Evolutionary conservation across 2,888 invertebrate genomes (phyloP).

Genomic region (Cacoxenus indagator): DNA sequence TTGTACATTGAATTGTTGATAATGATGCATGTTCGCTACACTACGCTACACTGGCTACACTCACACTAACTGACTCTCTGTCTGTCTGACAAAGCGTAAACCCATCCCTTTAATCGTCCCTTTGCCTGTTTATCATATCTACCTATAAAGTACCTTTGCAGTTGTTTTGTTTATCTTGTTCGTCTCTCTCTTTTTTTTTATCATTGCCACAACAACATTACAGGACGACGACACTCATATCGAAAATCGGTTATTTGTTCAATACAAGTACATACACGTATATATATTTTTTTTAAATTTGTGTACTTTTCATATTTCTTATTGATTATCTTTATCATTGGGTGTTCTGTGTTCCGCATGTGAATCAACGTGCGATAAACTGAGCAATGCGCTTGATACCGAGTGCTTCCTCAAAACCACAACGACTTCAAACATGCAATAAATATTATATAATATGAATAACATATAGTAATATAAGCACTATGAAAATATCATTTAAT

Average conservation of each 20-base stretch:
- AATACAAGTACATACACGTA: slow-evolving; percentile 43
- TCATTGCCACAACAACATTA: neutral
- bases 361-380: neutral
- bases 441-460: neutral
- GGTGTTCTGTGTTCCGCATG: too few relatives aligned
- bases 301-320: neutral
- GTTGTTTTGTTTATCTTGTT: slow-evolving; percentile 28
- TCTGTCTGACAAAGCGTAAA: neutral
- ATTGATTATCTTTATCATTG: neutral
- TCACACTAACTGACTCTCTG: slow-evolving; percentile 25
- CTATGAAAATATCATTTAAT: neutral
- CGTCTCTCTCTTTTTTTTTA: slow-evolving; percentile 24
- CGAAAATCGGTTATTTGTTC: slow-evolving; percentile 38
- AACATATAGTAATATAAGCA: neutral
- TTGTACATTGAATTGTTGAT: slow-evolving; percentile 69
- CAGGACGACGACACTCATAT: neutral
- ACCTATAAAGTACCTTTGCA: too few relatives aligned
- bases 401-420: neutral
- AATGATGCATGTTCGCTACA: slow-evolving; percentile 41
- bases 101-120: too few relatives aligned
- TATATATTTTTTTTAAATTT: neutral
- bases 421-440: neutral
- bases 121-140: slow-evolving; percentile 27
- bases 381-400: neutral
- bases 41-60: slow-evolving; percentile 41